Conservation (phyloP, 2,888 invertebrate genomes). For the Eupelmus urozonus region DNA sequence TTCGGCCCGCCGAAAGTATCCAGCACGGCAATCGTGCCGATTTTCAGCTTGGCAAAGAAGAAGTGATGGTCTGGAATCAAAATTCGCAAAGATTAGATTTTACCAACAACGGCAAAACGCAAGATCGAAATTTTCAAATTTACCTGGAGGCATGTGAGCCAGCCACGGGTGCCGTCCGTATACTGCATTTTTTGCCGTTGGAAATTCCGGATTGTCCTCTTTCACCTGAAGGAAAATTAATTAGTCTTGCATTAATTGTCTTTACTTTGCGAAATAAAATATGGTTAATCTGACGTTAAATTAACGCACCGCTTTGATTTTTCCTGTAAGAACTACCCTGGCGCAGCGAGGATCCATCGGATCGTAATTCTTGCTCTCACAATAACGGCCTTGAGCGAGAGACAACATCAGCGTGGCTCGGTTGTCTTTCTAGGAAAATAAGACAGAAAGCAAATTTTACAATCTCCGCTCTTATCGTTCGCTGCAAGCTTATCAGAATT, state of each 20-base stretch:
- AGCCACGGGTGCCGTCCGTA: slow-evolving; percentile 86
- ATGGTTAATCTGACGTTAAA: neutral
- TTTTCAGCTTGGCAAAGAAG: slow-evolving; percentile 87
- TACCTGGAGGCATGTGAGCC: slow-evolving; percentile 81
- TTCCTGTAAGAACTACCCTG: slow-evolving; percentile 84
- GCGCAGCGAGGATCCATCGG: slow-evolving; percentile 89
- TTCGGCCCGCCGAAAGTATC: slow-evolving; percentile 91
- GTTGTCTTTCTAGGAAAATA: slow-evolving; percentile 79
- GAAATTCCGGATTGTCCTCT: slow-evolving; percentile 79
- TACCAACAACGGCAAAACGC: too few species aligned
- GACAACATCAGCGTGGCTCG: slow-evolving; percentile 84
- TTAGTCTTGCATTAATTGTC: neutral
- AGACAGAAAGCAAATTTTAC: too few species aligned
- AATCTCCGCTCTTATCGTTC: too few species aligned
- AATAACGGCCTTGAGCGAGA: slow-evolving; percentile 84
- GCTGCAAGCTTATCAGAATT: too few species aligned
- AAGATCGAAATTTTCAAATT: slow-evolving; percentile 9
- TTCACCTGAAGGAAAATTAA: too few species aligned
- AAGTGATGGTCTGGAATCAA: slow-evolving; percentile 85
- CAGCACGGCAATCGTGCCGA: slow-evolving; percentile 85
- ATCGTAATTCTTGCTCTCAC: slow-evolving; percentile 81
- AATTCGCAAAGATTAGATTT: neutral
- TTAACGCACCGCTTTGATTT: slow-evolving; percentile 80
- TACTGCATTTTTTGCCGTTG: slow-evolving; percentile 81
- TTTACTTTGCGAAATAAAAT: neutral